Evolutionary conservation across 30 jellyfish, hydroid and myxozoan species (phyloP).

Genomic region (Cassiopea andromeda): DNA sequence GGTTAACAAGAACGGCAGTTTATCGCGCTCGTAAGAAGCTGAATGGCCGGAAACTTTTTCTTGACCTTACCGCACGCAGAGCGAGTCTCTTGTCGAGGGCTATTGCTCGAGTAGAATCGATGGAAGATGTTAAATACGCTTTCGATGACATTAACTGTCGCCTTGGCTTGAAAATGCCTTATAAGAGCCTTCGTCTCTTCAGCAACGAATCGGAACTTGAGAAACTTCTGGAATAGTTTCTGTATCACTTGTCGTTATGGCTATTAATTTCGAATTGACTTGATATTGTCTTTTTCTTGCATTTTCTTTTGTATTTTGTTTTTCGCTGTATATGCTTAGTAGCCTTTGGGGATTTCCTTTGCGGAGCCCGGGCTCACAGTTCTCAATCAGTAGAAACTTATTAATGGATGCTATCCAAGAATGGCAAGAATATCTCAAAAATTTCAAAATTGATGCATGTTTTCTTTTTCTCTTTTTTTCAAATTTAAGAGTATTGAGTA

Average conservation of each 20-base stretch:
- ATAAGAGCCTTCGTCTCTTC: neutral
- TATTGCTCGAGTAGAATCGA: neutral
- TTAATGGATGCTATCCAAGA: neutral
- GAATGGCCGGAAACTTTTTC: neutral
- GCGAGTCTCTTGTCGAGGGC: slow-evolving; percentile 27
- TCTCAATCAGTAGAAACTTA: neutral
- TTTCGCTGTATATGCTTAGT: neutral
- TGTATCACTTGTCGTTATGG: neutral
- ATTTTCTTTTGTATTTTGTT: neutral
- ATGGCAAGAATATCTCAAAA: neutral
- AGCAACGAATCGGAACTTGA: neutral
- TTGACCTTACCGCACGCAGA: slow-evolving; percentile 18
- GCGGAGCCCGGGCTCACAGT: neutral
- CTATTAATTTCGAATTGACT: neutral
- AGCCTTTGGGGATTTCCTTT: neutral
- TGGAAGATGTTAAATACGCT: neutral
- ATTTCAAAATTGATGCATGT: neutral
- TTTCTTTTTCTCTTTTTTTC: neutral
- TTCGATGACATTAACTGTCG: neutral
- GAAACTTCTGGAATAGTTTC: neutral
- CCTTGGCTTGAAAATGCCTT: neutral
- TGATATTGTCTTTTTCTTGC: neutral
- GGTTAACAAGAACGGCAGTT: slow-evolving; percentile 12
- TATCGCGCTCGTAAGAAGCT: slow-evolving; percentile 13
- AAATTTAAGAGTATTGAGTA: neutral